A percentile compares a stretch with the other conserved stretches of the same genome.
Evolutionary conservation across 2,113 vertebrate species (phyloP).

Genomic region (Pica pica): DNA sequence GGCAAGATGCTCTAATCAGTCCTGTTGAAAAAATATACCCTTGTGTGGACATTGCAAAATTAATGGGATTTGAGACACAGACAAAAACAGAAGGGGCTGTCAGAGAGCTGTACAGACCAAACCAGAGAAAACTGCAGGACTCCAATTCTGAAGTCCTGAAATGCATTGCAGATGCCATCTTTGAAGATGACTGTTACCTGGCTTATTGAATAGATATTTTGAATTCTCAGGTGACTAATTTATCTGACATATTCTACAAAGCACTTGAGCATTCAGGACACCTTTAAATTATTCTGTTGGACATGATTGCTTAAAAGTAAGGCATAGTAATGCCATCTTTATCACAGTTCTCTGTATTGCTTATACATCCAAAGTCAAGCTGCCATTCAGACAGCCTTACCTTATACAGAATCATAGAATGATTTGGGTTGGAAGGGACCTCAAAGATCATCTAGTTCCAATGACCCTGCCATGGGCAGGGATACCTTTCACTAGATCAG

Average conservation of each 20-base stretch:
- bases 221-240: neutral
- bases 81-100: neutral
- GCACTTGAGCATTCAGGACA: neutral
- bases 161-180: neutral
- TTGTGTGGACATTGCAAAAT: neutral
- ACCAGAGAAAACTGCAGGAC: neutral
- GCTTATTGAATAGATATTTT: neutral
- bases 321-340: neutral
- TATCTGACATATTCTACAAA: neutral
- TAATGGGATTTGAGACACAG: neutral
- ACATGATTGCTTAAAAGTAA: neutral
- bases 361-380: neutral
- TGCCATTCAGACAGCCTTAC: neutral
- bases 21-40: neutral
- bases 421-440: neutral
- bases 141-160: neutral
- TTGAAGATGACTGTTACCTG: neutral
- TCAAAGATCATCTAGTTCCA: neutral
- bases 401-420: neutral
- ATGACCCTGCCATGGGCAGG: neutral
- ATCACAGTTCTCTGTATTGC: neutral
- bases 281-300: neutral
- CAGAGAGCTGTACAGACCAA: neutral
- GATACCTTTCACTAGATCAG: neutral
- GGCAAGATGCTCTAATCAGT: neutral